phyloP scores from a whole-genome alignment of 1,140 invertebrate genomes.

The Zaprionus davidi region DNA sequence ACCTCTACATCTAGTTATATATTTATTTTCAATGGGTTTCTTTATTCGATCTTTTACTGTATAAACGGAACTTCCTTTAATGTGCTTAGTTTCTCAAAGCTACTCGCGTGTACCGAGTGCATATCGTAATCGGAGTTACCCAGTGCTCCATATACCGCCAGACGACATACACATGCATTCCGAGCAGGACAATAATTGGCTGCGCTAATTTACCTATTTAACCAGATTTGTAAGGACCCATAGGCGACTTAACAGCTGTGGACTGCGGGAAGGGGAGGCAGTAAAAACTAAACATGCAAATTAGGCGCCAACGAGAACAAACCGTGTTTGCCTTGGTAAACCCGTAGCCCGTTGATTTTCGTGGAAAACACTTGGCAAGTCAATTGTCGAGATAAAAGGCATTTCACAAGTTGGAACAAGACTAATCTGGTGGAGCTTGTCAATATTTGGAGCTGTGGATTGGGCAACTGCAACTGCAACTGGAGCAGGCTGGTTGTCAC shows the following conservation, averaged over 20 bases:
- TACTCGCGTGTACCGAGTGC: constrained; percentile 35
- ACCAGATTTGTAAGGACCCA: constrained; percentile 60
- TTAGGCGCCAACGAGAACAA: constrained; percentile 39
- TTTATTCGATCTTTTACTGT: background rate
- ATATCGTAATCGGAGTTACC: constrained; percentile 41
- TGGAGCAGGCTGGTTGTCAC: constrained; percentile 29
- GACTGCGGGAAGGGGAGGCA: background rate
- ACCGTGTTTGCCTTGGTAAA: constrained; percentile 40
- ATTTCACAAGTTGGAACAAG: constrained; percentile 5
- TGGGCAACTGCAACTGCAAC: constrained; percentile 32
- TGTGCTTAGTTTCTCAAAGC: background rate
- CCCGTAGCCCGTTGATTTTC: constrained; percentile 39
- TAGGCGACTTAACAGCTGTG: background rate
- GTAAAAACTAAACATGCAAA: constrained; percentile 57
- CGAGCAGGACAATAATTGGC: constrained; percentile 65
- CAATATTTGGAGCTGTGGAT: constrained; percentile 61
- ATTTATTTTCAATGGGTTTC: too few species aligned
- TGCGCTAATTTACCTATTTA: constrained; percentile 76
- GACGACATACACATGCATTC: constrained; percentile 20
- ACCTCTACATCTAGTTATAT: too few species aligned
- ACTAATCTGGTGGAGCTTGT: constrained; percentile 41
- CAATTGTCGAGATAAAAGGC: constrained; percentile 55
- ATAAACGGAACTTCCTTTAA: constrained; percentile 5
- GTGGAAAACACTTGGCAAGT: constrained; percentile 65
- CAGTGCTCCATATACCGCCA: constrained; percentile 48